Conservation (phyloP, 2,113 vertebrate genomes). For the Marcusenius ussheri region DNA sequence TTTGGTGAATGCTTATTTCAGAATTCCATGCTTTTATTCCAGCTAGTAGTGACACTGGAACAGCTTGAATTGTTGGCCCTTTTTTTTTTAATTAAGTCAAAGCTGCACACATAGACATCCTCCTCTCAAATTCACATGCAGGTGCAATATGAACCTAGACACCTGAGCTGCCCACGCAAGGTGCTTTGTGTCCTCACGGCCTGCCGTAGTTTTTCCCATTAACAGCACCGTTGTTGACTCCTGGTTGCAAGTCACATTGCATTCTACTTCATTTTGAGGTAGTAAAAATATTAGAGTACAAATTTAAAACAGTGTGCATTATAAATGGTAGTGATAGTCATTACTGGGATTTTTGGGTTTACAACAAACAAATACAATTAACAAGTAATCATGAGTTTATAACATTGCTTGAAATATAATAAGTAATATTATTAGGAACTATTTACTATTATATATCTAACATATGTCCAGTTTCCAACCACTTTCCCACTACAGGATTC, state of each 20-base stretch:
- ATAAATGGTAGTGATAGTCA: neutral
- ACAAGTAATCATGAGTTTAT: neutral
- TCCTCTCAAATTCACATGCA: neutral
- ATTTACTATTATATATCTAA: neutral
- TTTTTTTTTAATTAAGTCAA: slow-evolving; percentile 12
- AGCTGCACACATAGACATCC: neutral
- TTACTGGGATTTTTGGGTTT: neutral
- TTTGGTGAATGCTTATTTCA: slow-evolving; percentile 62
- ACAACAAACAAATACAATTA: neutral
- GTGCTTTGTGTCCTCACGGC: neutral
- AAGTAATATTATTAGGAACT: neutral
- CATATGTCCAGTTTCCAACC: neutral
- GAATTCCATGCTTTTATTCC: slow-evolving; percentile 52
- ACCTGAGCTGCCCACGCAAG: neutral
- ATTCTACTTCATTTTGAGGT: neutral
- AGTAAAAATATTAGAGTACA: neutral
- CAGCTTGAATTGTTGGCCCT: neutral
- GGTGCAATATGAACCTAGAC: neutral
- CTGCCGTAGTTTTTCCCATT: neutral
- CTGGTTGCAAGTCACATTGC: neutral
- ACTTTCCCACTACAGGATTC: neutral
- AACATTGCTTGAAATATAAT: neutral
- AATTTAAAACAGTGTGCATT: neutral
- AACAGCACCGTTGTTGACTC: neutral
- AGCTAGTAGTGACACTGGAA: slow-evolving; percentile 31